These are phyloP conservation scores for Molossus molossus DNA, from an alignment of 2,797 vertebrate genomes.

Conservation along the genomic window DNA sequence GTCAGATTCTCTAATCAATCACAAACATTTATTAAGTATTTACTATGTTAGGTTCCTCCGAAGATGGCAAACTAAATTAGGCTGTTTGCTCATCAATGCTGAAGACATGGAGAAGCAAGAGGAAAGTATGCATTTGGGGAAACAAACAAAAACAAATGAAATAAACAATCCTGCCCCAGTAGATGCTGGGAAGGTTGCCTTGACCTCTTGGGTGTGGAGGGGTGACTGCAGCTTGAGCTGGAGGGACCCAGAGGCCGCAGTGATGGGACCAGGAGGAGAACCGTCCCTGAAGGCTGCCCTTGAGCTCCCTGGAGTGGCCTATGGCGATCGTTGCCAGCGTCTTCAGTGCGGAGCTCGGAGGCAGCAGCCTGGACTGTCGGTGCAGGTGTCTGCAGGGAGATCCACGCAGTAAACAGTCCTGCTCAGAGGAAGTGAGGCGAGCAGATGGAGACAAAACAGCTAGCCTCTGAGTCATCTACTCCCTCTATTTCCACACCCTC, in stretches of 20 bases:
- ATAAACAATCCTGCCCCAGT: neutral
- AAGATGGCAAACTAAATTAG: neutral
- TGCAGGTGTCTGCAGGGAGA: neutral
- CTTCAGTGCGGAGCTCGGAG: neutral
- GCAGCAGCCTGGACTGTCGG: neutral
- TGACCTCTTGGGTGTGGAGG: neutral
- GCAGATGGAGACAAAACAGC: neutral
- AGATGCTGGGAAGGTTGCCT: neutral
- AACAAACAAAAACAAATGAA: neutral
- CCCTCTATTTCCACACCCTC: neutral
- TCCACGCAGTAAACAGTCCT: neutral
- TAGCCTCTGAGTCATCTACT: neutral
- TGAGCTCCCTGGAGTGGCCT: neutral
- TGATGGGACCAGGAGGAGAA: neutral
- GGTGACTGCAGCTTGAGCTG: neutral
- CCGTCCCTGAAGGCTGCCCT: neutral
- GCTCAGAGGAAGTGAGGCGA: neutral
- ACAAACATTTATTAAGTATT: slow-evolving; percentile 18
- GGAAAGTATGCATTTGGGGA: neutral
- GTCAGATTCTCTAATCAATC: neutral
- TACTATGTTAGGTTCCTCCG: neutral
- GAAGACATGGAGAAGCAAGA: slow-evolving; percentile 11
- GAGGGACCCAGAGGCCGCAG: neutral
- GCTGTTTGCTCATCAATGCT: neutral
- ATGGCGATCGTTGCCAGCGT: too few species aligned